These are phyloP conservation scores for Neoscelio sp. DNA, from an alignment of 2,888 invertebrate species.

Conservation along the genomic window DNA sequence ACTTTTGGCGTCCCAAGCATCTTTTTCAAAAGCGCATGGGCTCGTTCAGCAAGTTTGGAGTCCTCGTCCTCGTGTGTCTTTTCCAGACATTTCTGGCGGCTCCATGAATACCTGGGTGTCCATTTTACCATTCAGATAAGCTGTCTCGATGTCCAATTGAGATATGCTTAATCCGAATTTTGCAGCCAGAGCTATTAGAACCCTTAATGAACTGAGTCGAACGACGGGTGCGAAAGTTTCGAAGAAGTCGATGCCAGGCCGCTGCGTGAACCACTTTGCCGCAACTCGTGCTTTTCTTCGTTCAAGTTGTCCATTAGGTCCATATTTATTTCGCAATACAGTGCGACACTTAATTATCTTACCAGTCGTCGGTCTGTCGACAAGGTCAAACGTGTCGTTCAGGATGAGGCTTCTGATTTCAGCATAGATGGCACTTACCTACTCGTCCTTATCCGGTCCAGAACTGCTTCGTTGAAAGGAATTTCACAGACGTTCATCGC, in stretches of 20 bases:
- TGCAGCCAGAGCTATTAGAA: neutral
- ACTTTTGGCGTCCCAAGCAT: no score
- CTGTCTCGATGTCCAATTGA: no score
- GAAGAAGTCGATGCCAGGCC: slow-evolving; percentile 8
- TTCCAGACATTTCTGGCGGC: no score
- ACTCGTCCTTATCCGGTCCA: neutral
- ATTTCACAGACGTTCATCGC: neutral
- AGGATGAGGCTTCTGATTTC: neutral
- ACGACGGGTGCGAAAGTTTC: slow-evolving; percentile 27
- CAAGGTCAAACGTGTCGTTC: slow-evolving; percentile 6
- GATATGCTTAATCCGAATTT: no score
- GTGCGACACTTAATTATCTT: slow-evolving; percentile 21
- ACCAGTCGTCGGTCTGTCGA: slow-evolving; percentile 25
- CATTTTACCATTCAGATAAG: no score
- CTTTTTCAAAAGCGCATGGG: no score
- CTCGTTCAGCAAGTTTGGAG: no score
- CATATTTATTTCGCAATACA: slow-evolving; percentile 9
- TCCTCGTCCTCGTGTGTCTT: no score
- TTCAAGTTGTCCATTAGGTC: slow-evolving; percentile 1
- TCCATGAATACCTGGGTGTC: no score
- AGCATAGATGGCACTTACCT: slow-evolving; percentile 17
- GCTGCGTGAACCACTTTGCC: slow-evolving; percentile 11
- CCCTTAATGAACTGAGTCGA: slow-evolving; percentile 2
- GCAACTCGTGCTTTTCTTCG: slow-evolving; percentile 22
- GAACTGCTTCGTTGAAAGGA: no score